Evolutionary conservation across 1,140 invertebrate species (phyloP).

Genomic region (Hormaphis cornu): DNA sequence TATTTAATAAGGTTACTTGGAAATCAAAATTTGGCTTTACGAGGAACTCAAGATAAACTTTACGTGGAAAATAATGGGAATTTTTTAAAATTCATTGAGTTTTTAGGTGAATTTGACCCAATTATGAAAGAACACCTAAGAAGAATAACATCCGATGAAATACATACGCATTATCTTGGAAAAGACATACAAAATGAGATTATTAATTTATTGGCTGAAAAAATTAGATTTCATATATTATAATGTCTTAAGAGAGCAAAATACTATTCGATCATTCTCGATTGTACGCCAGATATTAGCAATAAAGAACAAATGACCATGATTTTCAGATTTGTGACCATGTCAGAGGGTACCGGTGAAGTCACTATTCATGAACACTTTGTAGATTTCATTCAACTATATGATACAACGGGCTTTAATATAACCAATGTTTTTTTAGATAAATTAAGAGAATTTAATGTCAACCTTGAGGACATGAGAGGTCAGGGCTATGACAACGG

Average conservation of each 20-base stretch:
- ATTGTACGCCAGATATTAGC: conserved; percentile 8
- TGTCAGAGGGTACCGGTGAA: conserved; percentile 32
- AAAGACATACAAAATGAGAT: conserved; percentile 36
- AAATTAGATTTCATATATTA: conserved; percentile 25
- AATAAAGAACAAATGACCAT: conserved; percentile 15
- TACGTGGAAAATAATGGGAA: background rate
- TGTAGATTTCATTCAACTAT: conserved; percentile 34
- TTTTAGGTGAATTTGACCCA: conserved; percentile 31
- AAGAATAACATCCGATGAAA: conserved; percentile 31
- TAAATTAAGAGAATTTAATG: conserved; percentile 11
- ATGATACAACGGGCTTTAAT: conserved; percentile 7
- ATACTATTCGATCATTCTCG: conserved; percentile 13
- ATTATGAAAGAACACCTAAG: conserved; percentile 33
- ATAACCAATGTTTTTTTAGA: background rate
- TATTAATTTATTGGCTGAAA: conserved; percentile 39
- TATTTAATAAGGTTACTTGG: background rate
- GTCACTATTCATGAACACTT: conserved; percentile 37
- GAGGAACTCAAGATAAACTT: background rate
- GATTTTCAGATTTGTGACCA: background rate
- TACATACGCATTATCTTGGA: conserved; percentile 6
- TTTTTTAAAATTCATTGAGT: conserved; percentile 23
- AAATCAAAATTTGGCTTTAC: background rate
- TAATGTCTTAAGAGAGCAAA: background rate
- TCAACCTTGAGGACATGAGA: conserved; percentile 34
- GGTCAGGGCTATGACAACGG: conserved; percentile 37